Percentiles rank a stretch among this genome's conserved stretches.
Evolutionary conservation across 2,888 invertebrate species (phyloP).

Genomic region (Macrostomum cliftonense): DNA sequence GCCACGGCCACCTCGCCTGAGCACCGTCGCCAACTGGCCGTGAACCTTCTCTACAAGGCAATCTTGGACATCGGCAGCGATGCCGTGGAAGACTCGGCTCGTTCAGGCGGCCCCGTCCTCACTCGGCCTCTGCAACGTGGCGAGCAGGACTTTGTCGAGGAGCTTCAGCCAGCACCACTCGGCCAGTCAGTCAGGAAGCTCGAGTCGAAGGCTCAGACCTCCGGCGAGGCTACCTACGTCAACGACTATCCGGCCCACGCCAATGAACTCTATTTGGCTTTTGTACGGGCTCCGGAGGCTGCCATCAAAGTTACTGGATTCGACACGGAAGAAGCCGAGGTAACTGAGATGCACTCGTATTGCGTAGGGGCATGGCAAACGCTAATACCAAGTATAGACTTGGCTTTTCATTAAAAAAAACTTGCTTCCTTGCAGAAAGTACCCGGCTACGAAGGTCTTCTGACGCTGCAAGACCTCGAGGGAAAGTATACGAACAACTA

Average conservation of each 20-base stretch:
- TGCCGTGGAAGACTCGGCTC: slow-evolving; percentile 10
- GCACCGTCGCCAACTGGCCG: slow-evolving; percentile 52
- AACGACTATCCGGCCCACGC: neutral
- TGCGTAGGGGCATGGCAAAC: too few relatives aligned
- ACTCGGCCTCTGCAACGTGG: slow-evolving; percentile 49
- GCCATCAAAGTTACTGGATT: slow-evolving; percentile 1
- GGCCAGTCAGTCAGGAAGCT: slow-evolving; percentile 55
- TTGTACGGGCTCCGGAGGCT: neutral
- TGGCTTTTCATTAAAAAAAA: too few relatives aligned
- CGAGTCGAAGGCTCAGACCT: neutral
- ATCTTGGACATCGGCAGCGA: slow-evolving; percentile 18
- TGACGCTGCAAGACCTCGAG: too few relatives aligned
- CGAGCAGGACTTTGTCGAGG: slow-evolving; percentile 51
- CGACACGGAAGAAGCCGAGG: neutral
- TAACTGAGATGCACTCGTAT: too few relatives aligned
- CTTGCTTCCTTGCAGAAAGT: neutral
- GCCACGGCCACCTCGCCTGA: slow-evolving; percentile 51
- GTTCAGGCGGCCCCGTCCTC: neutral
- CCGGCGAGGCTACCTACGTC: slow-evolving; percentile 8
- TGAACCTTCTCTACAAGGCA: slow-evolving; percentile 61
- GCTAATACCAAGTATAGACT: too few relatives aligned
- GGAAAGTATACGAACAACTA: slow-evolving; percentile 52
- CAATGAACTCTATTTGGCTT: slow-evolving; percentile 5
- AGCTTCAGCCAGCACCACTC: slow-evolving; percentile 53
- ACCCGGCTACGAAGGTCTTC: too few relatives aligned